These are phyloP conservation scores for Coracopsis vasa DNA, from an alignment of 2,113 vertebrate species.

Conservation along the genomic window DNA sequence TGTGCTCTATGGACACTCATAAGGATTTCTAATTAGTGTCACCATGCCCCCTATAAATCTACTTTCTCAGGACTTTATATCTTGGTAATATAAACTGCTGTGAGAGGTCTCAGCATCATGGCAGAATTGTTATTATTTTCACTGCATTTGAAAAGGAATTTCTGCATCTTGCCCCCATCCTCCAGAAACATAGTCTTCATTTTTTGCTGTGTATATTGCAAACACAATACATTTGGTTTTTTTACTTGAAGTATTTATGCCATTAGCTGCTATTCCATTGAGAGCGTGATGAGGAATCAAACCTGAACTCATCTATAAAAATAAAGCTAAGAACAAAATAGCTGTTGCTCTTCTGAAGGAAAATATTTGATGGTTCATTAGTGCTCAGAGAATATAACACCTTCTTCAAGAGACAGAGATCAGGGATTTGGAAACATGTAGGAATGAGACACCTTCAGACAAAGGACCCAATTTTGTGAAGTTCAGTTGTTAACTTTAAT, in stretches of 20 bases:
- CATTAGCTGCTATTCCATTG: not conserved
- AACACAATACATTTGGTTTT: not conserved
- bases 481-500: not conserved
- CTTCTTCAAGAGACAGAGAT: not conserved
- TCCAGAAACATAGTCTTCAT: not conserved
- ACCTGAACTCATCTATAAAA: not conserved
- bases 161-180: not conserved
- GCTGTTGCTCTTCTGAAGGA: not conserved
- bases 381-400: not conserved
- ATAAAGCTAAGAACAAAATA: not conserved
- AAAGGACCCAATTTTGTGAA: not conserved
- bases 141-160: not conserved
- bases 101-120: not conserved
- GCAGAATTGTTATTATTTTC: not conserved
- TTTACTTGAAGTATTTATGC: not conserved
- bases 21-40: slow-evolving; percentile 9
- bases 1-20: not conserved
- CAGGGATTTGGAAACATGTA: not conserved
- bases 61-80: not conserved
- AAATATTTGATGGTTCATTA: not conserved
- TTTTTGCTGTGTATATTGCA: not conserved
- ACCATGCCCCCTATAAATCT: not conserved
- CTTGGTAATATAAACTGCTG: not conserved
- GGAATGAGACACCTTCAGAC: not conserved
- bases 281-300: not conserved